phyloP scores from a whole-genome alignment of 2,797 vertebrate species.

The Ptychadena robeensis region DNA sequence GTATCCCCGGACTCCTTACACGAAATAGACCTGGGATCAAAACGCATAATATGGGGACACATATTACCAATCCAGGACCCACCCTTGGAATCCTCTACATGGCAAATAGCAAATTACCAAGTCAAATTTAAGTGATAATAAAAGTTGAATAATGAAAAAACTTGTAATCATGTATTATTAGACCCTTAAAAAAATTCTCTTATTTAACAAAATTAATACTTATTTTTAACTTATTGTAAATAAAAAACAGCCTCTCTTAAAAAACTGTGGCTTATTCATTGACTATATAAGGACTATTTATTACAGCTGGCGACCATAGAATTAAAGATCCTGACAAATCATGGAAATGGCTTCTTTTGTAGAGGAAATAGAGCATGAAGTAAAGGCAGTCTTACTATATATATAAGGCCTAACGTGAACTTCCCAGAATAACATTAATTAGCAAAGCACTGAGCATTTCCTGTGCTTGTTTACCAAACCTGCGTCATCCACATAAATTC shows the following conservation, averaged over 20 bases:
- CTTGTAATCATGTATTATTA: no score
- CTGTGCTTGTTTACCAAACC: not conserved
- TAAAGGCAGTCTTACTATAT: slow-evolving; percentile 3
- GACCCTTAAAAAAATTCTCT: no score
- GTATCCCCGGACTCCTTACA: no score
- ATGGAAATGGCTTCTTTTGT: not conserved
- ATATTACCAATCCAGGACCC: no score
- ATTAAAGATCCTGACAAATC: not conserved
- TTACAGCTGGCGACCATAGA: not conserved
- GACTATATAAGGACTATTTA: not conserved
- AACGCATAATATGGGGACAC: no score
- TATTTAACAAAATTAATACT: not conserved
- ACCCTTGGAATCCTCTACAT: no score
- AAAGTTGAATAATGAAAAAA: no score
- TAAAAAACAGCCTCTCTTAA: not conserved
- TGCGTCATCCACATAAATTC: slow-evolving; percentile 22
- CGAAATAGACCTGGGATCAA: no score
- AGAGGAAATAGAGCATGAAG: not conserved
- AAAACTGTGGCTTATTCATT: not conserved
- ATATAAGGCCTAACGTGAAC: slow-evolving; percentile 28
- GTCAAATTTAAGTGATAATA: no score
- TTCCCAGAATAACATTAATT: slow-evolving; percentile 22
- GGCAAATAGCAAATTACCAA: no score
- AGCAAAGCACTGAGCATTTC: not conserved
- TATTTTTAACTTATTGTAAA: not conserved